Evolutionary conservation across 2,113 vertebrate species (phyloP), one percentile per base, ranked within the genome.

Genomic region (Regulus satrapa): DNA sequence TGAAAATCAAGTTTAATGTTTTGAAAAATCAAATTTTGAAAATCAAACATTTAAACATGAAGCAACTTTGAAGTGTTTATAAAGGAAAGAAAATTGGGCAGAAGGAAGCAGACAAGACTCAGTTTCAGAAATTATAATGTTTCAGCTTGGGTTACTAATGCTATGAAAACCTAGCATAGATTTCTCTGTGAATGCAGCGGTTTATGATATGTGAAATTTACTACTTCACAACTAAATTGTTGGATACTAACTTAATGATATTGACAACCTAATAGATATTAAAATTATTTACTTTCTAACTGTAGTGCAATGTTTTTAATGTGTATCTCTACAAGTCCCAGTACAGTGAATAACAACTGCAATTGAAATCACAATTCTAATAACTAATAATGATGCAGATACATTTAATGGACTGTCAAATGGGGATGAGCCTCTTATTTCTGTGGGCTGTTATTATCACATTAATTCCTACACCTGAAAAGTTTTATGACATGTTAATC

Each of bases 381-480:
- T 73, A 58, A 56, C 46, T 88, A 80, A 49, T 92, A 80, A 81
- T 32, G 29, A 56, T 77, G 62, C 38, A 26, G 43, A 78, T 71
- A 40, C 12, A 40, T 90, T 96, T 94, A 95, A 95, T 84, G 43
- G 36, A 80, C 67, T 86, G 29, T 52, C 63, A 90, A 92, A 92
- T 55, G 26, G 21, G 49, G 41, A 93, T 77, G 13, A 77, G 24
- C 18, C 24, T 88, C 54, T 85, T 67, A 64, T 51, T 90, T 88
- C 88, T 91, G 36, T 66, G 52, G 49, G 40, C 88, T 85, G 31
- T 13, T 92, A 85, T 83, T 93, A 92, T 80, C 72, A 51, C n/a
- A 25, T 86, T 91, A 84, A 67, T 86, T 38, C 41, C 46, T 63
- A 71, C 72, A 86, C 68, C 63, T 83, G 82, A 90, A 92, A 90